Conservation (phyloP, 2,113 vertebrate genomes). For the Macquaria australasica region DNA sequence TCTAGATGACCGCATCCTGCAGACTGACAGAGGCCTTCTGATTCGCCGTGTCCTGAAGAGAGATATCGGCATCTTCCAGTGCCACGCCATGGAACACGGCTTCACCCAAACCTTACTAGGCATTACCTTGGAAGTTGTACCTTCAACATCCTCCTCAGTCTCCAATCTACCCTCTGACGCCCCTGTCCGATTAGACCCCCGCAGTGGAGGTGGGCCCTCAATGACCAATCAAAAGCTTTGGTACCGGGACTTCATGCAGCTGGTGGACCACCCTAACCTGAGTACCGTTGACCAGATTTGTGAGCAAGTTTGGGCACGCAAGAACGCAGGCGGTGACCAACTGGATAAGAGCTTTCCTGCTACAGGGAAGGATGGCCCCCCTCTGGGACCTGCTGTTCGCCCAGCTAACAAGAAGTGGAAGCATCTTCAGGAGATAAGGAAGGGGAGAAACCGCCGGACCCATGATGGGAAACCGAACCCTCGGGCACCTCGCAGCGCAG, state of each 20-base stretch:
- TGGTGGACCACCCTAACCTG: conserved; percentile 93
- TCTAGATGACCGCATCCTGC: conserved; percentile 87
- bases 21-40: conserved; percentile 88
- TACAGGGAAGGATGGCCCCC: conserved; percentile 52
- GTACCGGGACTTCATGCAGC: conserved; percentile 97
- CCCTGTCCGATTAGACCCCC: conserved; percentile 72
- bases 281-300: conserved; percentile 90
- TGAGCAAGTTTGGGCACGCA: conserved; percentile 88
- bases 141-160: conserved; percentile 75
- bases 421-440: conserved; percentile 86
- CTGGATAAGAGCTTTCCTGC: conserved; percentile 70
- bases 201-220: conserved; percentile 54
- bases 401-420: conserved; percentile 84
- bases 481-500: conserved; percentile 89
- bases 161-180: conserved; percentile 68
- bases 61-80: conserved; percentile 90
- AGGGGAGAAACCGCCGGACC: conserved; percentile 91
- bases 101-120: conserved; percentile 93
- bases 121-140: conserved; percentile 90
- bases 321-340: conserved; percentile 69
- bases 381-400: conserved; percentile 56
- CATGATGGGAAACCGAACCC: conserved; percentile 86
- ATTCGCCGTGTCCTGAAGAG: conserved; percentile 87
- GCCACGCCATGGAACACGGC: conserved; percentile 92
- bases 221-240: conserved; percentile 88